Percentiles rank a stretch among this genome's conserved stretches.
These are phyloP conservation scores for Nesidiocoris tenuis DNA, from an alignment of 2,888 invertebrate genomes.

Conservation along the genomic window DNA sequence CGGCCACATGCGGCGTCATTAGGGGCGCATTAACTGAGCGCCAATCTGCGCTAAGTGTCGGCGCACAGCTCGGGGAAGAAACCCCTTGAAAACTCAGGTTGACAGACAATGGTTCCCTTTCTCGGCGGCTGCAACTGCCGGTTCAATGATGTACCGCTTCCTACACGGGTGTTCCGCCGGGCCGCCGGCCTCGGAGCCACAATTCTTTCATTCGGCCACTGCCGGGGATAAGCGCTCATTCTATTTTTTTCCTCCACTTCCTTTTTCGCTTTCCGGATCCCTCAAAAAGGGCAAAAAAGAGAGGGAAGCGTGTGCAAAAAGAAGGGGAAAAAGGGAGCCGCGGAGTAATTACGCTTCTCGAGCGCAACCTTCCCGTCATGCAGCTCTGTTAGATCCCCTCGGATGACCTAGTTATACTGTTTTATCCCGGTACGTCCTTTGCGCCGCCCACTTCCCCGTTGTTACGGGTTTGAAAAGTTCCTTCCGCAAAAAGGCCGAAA, in stretches of 20 bases:
- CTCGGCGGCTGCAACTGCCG: neutral
- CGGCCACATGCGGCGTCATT: slow-evolving; percentile 27
- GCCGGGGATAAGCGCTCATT: neutral
- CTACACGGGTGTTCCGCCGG: neutral
- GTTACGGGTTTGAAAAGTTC: slow-evolving; percentile 4
- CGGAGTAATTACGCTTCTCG: slow-evolving; percentile 27
- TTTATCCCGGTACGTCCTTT: neutral
- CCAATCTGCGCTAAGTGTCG: slow-evolving; percentile 38
- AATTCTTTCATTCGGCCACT: neutral
- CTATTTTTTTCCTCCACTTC: neutral
- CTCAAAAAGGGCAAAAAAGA: neutral
- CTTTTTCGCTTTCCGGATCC: neutral
- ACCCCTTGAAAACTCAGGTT: slow-evolving; percentile 12
- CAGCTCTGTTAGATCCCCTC: slow-evolving; percentile 15
- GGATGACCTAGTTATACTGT: slow-evolving; percentile 28
- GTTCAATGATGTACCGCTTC: slow-evolving; percentile 28
- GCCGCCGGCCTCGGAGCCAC: neutral
- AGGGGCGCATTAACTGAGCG: slow-evolving; percentile 30
- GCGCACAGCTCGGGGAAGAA: slow-evolving; percentile 4
- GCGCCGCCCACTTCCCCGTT: neutral
- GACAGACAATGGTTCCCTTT: slow-evolving; percentile 32
- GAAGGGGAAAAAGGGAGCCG: neutral
- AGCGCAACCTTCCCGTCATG: neutral
- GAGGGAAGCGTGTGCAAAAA: neutral
- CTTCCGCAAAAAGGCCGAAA: neutral